A percentile compares a stretch with the other conserved stretches of the same genome.
Evolutionary conservation across 2,888 invertebrate genomes (phyloP).

Genomic region (Nomada goodeniana): DNA sequence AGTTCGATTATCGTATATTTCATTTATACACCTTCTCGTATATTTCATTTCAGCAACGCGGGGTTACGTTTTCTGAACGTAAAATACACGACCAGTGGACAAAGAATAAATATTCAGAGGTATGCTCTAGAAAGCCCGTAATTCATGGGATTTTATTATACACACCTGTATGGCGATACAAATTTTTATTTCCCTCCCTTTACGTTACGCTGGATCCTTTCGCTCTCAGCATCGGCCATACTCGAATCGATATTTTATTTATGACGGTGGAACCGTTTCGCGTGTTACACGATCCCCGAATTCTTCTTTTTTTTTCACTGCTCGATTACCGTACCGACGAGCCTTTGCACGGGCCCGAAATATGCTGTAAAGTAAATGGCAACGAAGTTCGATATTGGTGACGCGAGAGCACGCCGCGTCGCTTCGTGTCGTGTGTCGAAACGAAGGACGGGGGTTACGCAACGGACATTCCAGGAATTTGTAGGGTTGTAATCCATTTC

Average conservation of each 20-base stretch:
- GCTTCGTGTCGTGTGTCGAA: neutral
- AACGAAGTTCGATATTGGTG: constrained; percentile 1
- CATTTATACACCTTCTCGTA: neutral
- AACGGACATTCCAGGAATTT: neutral
- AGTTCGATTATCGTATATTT: neutral
- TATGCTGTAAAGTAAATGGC: constrained; percentile 16
- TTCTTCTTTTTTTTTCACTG: constrained; percentile 11
- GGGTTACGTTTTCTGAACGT: constrained; percentile 10
- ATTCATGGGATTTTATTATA: constrained; percentile 37
- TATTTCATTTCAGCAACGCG: neutral
- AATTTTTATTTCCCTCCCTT: neutral
- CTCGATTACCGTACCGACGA: neutral
- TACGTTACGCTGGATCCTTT: neutral
- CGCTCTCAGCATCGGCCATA: neutral
- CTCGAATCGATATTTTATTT: constrained; percentile 34
- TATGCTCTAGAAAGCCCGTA: neutral
- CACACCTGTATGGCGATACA: neutral
- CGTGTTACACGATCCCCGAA: neutral
- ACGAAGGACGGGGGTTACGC: neutral
- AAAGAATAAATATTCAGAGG: constrained; percentile 26
- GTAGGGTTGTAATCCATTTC: neutral
- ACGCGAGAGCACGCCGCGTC: neutral
- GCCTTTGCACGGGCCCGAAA: neutral
- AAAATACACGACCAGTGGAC: neutral
- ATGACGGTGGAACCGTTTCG: neutral